phyloP scores from a whole-genome alignment of 2,113 vertebrate species.

The Platysteira castanea region DNA sequence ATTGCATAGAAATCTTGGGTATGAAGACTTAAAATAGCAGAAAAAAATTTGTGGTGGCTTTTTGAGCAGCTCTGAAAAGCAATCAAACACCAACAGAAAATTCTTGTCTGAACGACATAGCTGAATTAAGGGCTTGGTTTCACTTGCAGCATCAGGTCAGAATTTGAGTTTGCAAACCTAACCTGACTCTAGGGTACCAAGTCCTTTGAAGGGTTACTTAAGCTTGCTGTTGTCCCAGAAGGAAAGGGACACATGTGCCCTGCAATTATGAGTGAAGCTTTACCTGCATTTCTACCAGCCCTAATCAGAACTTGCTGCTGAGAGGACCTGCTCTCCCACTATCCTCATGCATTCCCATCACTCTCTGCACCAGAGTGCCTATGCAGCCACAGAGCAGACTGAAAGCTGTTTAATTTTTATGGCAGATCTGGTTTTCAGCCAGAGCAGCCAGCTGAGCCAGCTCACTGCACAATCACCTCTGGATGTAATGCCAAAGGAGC shows the following conservation, averaged over 20 bases:
- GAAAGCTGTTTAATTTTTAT: not conserved
- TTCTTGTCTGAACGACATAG: not conserved
- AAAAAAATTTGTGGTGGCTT: not conserved
- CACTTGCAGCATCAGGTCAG: not conserved
- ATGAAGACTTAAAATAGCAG: not conserved
- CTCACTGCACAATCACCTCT: not conserved
- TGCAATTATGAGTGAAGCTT: not conserved
- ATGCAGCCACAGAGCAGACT: not conserved
- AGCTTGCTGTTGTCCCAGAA: not conserved
- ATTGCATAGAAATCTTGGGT: not conserved
- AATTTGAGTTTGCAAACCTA: not conserved
- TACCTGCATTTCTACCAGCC: not conserved
- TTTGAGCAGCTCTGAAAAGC: not conserved
- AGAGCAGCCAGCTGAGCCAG: not conserved
- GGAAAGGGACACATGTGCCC: not conserved
- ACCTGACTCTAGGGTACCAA: not conserved
- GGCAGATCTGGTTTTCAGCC: not conserved
- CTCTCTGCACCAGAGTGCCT: not conserved
- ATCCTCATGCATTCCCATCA: not conserved
- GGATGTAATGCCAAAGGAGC: not conserved
- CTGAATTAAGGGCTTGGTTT: not conserved
- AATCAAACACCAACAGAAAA: not conserved
- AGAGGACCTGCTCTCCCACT: not conserved
- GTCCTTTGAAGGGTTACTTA: not conserved
- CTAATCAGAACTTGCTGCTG: not conserved